Percentiles rank a stretch among this genome's conserved stretches.
Conservation (phyloP, 2,113 vertebrate genomes). For the Balaenoptera acutorostrata region DNA sequence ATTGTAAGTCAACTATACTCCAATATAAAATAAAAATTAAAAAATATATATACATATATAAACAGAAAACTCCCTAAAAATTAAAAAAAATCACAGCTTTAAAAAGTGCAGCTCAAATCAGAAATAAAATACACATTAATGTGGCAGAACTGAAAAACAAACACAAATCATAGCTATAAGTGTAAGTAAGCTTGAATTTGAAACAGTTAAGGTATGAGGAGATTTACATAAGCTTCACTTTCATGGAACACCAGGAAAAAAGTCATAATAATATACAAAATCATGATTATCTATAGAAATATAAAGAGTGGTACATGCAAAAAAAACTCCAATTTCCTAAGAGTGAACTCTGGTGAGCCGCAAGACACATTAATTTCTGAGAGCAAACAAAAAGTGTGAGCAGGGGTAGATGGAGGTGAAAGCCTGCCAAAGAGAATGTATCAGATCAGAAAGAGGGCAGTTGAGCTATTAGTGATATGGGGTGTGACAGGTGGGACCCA, state of each 20-base stretch:
- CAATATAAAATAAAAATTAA: not conserved
- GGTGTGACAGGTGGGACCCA: not conserved
- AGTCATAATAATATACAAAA: not conserved
- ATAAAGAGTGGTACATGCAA: not conserved
- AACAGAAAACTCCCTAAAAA: not conserved
- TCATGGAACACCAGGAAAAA: not conserved
- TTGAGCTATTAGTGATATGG: not conserved
- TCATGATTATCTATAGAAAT: not conserved
- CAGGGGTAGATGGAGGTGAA: not conserved
- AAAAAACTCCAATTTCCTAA: not conserved
- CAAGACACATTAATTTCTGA: not conserved
- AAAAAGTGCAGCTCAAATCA: not conserved
- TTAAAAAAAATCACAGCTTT: not conserved
- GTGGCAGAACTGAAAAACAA: not conserved
- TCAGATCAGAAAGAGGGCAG: not conserved
- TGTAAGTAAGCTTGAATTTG: not conserved
- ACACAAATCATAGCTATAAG: not conserved
- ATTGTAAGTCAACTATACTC: not conserved
- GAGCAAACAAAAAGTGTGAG: not conserved
- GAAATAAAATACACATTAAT: not conserved
- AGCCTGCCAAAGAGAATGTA: not conserved
- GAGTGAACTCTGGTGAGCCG: not conserved
- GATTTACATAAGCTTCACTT: not conserved
- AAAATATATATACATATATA: not conserved
- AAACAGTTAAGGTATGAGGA: not conserved